These are phyloP conservation scores for Catocala nupta DNA, from an alignment of 2,888 invertebrate genomes.

Conservation along the genomic window DNA sequence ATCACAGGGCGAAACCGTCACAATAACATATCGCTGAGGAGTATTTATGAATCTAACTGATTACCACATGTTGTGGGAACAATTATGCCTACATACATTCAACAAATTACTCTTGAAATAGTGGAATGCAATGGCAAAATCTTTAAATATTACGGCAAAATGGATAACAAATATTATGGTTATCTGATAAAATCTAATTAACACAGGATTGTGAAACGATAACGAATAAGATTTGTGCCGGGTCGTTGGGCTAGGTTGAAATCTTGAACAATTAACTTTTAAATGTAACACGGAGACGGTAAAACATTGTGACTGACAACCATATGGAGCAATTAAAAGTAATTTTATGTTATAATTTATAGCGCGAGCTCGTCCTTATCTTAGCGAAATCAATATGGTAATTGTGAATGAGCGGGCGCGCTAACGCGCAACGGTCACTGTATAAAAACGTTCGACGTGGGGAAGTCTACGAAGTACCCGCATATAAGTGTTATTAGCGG, in stretches of 20 bases:
- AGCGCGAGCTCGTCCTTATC: slow-evolving; percentile 62
- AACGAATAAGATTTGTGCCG: slow-evolving; percentile 31
- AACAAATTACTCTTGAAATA: too few relatives aligned
- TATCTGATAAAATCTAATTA: slow-evolving; percentile 29
- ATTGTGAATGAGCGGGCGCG: slow-evolving; percentile 59
- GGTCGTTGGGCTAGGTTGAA: slow-evolving; percentile 26
- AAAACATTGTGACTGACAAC: slow-evolving; percentile 26
- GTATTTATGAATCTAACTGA: slow-evolving; percentile 29
- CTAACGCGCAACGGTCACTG: slow-evolving; percentile 61
- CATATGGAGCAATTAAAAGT: slow-evolving; percentile 54
- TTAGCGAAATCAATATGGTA: slow-evolving; percentile 76
- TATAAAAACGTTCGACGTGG: slow-evolving; percentile 59
- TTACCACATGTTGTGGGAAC: slow-evolving; percentile 45
- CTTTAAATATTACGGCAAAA: neutral
- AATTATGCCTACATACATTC: slow-evolving; percentile 7
- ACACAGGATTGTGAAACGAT: slow-evolving; percentile 24
- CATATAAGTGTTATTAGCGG: slow-evolving; percentile 79
- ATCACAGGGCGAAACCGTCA: slow-evolving; percentile 52
- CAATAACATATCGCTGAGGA: slow-evolving; percentile 44
- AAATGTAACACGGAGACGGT: slow-evolving; percentile 27
- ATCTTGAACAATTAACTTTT: slow-evolving; percentile 25
- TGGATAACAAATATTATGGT: neutral
- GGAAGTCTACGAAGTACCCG: slow-evolving; percentile 73
- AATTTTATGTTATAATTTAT: slow-evolving; percentile 55
- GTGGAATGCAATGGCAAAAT: too few relatives aligned